phyloP scores from a whole-genome alignment of 2,888 invertebrate genomes.

The Linnaemya vulpina region DNA sequence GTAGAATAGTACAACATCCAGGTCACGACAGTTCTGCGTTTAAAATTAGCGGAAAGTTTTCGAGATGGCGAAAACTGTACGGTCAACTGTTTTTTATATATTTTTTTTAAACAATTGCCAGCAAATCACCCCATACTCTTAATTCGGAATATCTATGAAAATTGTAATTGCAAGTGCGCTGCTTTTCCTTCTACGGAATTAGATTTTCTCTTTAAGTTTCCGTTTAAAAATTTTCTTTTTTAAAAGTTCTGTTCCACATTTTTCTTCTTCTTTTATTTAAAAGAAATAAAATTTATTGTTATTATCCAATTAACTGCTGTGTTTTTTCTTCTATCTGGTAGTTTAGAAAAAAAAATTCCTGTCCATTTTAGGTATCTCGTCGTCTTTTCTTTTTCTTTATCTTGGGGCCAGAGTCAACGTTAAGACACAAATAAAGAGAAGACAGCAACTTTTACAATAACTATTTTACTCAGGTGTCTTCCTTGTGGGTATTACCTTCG shows the following conservation, averaged over 20 bases:
- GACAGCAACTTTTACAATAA: constrained; percentile 23
- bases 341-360: constrained; percentile 10
- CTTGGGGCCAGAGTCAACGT: constrained; percentile 29
- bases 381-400: background rate
- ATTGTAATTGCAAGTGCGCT: too few relatives aligned
- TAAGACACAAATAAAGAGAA: constrained; percentile 13
- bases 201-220: background rate
- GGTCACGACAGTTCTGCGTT: too few relatives aligned
- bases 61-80: too few relatives aligned
- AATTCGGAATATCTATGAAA: too few relatives aligned
- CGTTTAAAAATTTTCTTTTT: constrained; percentile 2
- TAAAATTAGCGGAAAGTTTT: too few relatives aligned
- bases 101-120: too few relatives aligned
- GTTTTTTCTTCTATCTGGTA: constrained; percentile 10
- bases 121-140: too few relatives aligned
- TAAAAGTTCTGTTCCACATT: background rate
- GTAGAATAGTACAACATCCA: too few relatives aligned
- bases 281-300: constrained; percentile 61
- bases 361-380: constrained; percentile 15
- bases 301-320: constrained; percentile 65
- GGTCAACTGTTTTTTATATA: too few relatives aligned
- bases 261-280: constrained; percentile 23
- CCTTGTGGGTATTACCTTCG: constrained; percentile 55
- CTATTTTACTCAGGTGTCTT: constrained; percentile 63
- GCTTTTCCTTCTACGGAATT: background rate